A percentile compares a stretch with the other conserved stretches of the same genome.
Conservation (phyloP, 1,140 invertebrate species). For the Zaprionus capensis region DNA sequence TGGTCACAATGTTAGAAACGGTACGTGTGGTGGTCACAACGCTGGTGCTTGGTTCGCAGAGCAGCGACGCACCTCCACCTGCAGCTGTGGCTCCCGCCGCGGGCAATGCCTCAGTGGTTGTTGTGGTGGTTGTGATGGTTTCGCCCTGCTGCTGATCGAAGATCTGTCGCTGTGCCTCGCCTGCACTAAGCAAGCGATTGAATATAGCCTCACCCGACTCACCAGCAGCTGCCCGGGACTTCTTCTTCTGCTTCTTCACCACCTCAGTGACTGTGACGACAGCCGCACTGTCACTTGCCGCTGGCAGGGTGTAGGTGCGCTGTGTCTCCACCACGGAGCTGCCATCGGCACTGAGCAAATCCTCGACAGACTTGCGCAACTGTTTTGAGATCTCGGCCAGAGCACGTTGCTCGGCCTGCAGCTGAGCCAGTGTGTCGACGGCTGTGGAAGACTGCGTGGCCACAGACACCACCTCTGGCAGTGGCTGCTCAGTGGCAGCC, state of each 20-base stretch:
- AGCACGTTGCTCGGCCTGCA: slow-evolving; percentile 78
- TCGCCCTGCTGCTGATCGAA: slow-evolving; percentile 77
- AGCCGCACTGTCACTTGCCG: slow-evolving; percentile 50
- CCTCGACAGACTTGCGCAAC: slow-evolving; percentile 79
- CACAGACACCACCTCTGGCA: background rate
- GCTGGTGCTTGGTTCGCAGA: slow-evolving; percentile 63
- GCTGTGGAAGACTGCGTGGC: background rate
- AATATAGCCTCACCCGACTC: slow-evolving; percentile 75
- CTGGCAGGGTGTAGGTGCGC: slow-evolving; percentile 51
- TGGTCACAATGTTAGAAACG: slow-evolving; percentile 77
- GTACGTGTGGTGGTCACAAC: slow-evolving; percentile 77
- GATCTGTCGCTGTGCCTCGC: slow-evolving; percentile 65
- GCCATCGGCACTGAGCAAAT: slow-evolving; percentile 66
- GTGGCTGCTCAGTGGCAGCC: background rate
- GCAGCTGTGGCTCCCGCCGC: slow-evolving; percentile 19
- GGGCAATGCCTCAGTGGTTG: slow-evolving; percentile 67
- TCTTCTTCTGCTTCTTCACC: slow-evolving; percentile 61
- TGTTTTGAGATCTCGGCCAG: slow-evolving; percentile 83
- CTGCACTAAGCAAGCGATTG: slow-evolving; percentile 67
- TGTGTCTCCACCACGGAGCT: slow-evolving; percentile 59
- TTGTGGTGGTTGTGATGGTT: slow-evolving; percentile 78
- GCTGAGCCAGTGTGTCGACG: slow-evolving; percentile 62
- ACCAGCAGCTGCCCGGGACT: slow-evolving; percentile 6
- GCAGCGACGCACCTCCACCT: slow-evolving; percentile 16
- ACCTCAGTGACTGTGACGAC: slow-evolving; percentile 73